phyloP scores from a whole-genome alignment of 2,888 invertebrate species.

The Athalia circularis region DNA sequence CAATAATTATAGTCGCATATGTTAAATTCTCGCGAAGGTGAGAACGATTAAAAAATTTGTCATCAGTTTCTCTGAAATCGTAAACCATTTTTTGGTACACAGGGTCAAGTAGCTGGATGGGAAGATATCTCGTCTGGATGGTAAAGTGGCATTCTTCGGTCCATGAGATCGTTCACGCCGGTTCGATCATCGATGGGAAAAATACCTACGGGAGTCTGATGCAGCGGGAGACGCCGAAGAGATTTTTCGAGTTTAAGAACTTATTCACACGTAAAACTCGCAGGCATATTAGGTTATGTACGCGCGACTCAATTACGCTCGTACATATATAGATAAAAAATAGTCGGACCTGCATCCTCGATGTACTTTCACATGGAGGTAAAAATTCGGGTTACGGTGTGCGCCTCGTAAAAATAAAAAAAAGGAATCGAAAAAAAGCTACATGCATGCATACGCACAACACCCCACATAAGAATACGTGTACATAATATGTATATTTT shows the following conservation, averaged over 20 bases:
- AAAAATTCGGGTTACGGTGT: not conserved
- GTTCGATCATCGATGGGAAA: slow-evolving; percentile 39
- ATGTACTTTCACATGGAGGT: not conserved
- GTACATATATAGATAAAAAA: not conserved
- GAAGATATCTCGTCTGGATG: not conserved
- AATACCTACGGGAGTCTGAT: slow-evolving; percentile 12
- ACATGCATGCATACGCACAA: not conserved
- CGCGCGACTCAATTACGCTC: slow-evolving; percentile 35
- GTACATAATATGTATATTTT: no score
- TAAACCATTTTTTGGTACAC: slow-evolving; percentile 27
- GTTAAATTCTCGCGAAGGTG: not conserved
- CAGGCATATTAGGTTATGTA: slow-evolving; percentile 40
- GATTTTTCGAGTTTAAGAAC: slow-evolving; percentile 17
- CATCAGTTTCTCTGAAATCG: not conserved
- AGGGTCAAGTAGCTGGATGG: not conserved
- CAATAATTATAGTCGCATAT: no score
- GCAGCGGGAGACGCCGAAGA: slow-evolving; percentile 19
- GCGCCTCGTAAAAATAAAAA: not conserved
- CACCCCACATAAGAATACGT: no score
- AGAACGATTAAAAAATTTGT: slow-evolving; percentile 1
- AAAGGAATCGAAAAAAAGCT: not conserved
- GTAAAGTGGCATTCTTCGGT: slow-evolving; percentile 34
- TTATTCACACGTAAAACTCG: slow-evolving; percentile 36
- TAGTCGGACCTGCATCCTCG: not conserved
- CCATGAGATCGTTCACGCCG: slow-evolving; percentile 29